Evolutionary conservation across 2,888 invertebrate genomes (phyloP).

Genomic region (Nezara viridula): DNA sequence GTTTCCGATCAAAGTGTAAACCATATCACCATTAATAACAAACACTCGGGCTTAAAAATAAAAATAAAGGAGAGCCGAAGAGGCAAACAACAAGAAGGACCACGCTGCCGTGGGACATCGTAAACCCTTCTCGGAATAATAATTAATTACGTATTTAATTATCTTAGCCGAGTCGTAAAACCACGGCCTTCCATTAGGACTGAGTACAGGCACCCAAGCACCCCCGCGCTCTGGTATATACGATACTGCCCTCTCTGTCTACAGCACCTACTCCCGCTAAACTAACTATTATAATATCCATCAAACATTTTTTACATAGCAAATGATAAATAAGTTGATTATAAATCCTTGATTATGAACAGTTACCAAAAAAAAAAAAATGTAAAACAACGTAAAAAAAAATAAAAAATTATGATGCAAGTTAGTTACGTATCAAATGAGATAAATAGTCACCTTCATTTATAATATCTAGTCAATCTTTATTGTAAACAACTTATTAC

Average conservation of each 20-base stretch:
- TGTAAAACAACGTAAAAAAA: too few species aligned
- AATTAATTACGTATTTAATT: conserved; percentile 47
- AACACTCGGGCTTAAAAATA: not conserved
- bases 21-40: not conserved
- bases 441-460: too few species aligned
- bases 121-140: conserved; percentile 39
- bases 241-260: not conserved
- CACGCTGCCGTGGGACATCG: conserved; percentile 17
- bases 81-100: conserved; percentile 15
- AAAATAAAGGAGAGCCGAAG: not conserved
- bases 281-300: not conserved
- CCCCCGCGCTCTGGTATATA: not conserved
- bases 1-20: not conserved
- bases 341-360: not conserved
- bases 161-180: conserved; percentile 41
- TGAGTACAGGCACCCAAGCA: not conserved
- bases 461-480: too few species aligned
- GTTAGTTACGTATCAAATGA: too few species aligned
- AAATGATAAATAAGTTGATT: not conserved
- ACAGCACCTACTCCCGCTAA: not conserved
- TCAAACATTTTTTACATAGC: not conserved
- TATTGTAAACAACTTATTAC: too few species aligned
- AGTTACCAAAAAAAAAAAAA: too few species aligned
- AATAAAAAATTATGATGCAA: too few species aligned
- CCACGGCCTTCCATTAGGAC: not conserved